These are phyloP conservation scores for Larimichthys crocea DNA, from an alignment of 2,113 vertebrate genomes.

Conservation along the genomic window DNA sequence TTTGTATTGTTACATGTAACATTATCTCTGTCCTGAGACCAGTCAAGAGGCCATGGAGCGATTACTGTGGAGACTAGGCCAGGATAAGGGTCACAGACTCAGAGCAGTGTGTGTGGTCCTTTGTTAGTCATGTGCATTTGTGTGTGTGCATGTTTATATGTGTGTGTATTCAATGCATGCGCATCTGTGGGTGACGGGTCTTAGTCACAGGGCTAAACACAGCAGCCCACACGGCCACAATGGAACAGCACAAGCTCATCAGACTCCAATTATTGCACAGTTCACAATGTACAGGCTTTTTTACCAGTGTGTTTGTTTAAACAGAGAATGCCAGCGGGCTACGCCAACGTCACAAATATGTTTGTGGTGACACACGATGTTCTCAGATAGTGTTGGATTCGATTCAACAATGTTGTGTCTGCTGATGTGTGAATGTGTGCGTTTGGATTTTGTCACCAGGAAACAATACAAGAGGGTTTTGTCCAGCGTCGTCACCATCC, in stretches of 20 bases:
- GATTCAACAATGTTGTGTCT: neutral
- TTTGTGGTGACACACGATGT: slow-evolving; percentile 18
- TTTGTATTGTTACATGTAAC: slow-evolving; percentile 76
- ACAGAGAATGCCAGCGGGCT: slow-evolving; percentile 47
- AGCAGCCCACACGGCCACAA: slow-evolving; percentile 68
- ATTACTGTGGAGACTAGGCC: slow-evolving; percentile 50
- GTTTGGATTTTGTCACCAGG: slow-evolving; percentile 73
- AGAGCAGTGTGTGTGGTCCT: slow-evolving; percentile 75
- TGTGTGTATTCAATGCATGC: slow-evolving; percentile 49
- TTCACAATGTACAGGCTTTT: slow-evolving; percentile 34
- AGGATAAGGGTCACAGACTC: slow-evolving; percentile 61
- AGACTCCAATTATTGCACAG: slow-evolving; percentile 53
- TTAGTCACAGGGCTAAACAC: slow-evolving; percentile 74
- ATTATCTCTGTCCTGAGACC: slow-evolving; percentile 58
- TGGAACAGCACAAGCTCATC: slow-evolving; percentile 55
- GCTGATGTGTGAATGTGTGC: neutral
- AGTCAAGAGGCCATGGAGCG: slow-evolving; percentile 44
- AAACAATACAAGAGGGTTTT: slow-evolving; percentile 88
- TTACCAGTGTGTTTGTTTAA: slow-evolving; percentile 53
- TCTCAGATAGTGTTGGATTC: neutral
- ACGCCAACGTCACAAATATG: slow-evolving; percentile 21
- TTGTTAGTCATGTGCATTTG: slow-evolving; percentile 42
- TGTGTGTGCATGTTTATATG: slow-evolving; percentile 47
- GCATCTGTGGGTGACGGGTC: slow-evolving; percentile 63
- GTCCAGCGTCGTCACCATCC: slow-evolving; percentile 88